Evolutionary conservation across 2,797 vertebrate species (phyloP).

Genomic region (Oophaga sylvatica): DNA sequence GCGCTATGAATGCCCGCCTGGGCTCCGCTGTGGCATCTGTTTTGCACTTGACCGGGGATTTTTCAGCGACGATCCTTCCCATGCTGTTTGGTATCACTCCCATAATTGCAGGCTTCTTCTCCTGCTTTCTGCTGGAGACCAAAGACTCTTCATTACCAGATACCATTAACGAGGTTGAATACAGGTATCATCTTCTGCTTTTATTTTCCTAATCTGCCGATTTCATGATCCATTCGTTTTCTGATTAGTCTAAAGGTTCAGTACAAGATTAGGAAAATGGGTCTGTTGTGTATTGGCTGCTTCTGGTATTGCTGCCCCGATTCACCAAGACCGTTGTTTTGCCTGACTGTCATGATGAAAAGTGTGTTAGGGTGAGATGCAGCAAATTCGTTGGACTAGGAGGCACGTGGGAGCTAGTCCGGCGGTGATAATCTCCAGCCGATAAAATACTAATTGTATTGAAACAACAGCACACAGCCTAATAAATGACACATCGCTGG

Average conservation of each 20-base stretch:
- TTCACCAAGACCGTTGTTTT: too few relatives aligned
- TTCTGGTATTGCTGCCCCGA: not conserved
- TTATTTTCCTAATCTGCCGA: not conserved
- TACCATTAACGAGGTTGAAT: slow-evolving; percentile 83
- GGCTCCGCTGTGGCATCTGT: slow-evolving; percentile 83
- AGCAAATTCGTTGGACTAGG: too few relatives aligned
- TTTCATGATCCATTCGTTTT: not conserved
- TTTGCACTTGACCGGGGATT: slow-evolving; percentile 75
- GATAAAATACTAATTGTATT: too few relatives aligned
- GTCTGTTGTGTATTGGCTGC: not conserved
- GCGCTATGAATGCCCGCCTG: slow-evolving; percentile 77
- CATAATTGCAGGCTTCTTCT: slow-evolving; percentile 76
- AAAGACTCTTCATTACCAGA: slow-evolving; percentile 78
- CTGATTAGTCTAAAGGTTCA: not conserved
- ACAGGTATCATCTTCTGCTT: slow-evolving; percentile 71
- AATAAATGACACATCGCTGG: too few relatives aligned
- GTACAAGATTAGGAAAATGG: not conserved
- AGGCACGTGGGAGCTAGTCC: too few relatives aligned
- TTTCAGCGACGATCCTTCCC: slow-evolving; percentile 73
- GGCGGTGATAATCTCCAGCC: too few relatives aligned
- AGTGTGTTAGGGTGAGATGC: too few relatives aligned
- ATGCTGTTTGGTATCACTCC: slow-evolving; percentile 80
- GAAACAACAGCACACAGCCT: too few relatives aligned
- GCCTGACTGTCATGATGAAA: too few relatives aligned
- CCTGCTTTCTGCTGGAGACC: slow-evolving; percentile 82